Evolutionary conservation across 2,113 vertebrate genomes (phyloP), one percentile per base, ranked within the genome.

Genomic region (Ctenodactylus gundi): DNA sequence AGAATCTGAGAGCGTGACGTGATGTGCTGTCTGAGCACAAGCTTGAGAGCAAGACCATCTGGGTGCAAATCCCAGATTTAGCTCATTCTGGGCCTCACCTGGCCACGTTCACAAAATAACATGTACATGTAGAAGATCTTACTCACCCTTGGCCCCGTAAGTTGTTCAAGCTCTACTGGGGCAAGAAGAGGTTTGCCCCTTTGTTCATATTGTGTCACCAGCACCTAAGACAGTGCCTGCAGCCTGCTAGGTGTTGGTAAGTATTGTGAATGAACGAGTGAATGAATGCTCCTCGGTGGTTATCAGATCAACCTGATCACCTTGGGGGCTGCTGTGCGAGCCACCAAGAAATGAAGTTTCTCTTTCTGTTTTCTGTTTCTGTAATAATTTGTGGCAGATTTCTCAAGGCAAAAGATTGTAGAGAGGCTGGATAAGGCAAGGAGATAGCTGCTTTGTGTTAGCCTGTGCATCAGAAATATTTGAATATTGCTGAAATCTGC

Each of bases 301-400:
- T 75, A 23, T 65, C 76, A 76, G 60, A 20, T 55, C 31, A 41
- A 68, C 25, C 25, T 1, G 11, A 77, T 36, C 29, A 17, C n/a
- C 6, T 76, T 55, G 46, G 76, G 89, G 83, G 64, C 95, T 94
- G 9, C 31, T 96, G 93, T 88, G 76, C 55, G 41, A 44, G 36
- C 5, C 36, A 29, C 65, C 86, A 90, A 80, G 98, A 49, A 18
- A 25, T 36, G 75, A 34, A 8, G 0, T 25, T 53, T 75, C 94
- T 92, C 21, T 91, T 95, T 86, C 58, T 62, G 68, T 88, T 64
- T 94, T 89, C 49, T 57, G 55, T 75, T 70, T 57, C 51, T 90
- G 53, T 23, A 1, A 27, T 7, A 9, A 76, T 62, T 87, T 84
- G 53, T 39, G 9, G n/a, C 55, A 77, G 90, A 14, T 95, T 88